Base-by-base conservation (phyloP, 37 sponge, comb jelly and placozoan species). In the Diacarnus erythraeanus region DNA sequence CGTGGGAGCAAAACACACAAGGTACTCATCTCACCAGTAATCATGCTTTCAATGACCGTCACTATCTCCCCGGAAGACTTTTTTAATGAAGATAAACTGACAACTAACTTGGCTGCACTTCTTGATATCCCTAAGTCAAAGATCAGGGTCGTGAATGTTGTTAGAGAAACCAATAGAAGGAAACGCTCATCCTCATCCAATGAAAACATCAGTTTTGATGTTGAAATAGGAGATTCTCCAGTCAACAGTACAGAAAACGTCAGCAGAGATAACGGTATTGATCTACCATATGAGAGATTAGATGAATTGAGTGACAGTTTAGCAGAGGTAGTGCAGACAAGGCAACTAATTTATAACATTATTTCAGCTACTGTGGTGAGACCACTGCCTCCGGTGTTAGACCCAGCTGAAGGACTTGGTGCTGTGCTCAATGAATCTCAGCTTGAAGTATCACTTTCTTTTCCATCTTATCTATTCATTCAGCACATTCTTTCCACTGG, bases 221-320 rank as follows among this genome's bases (percentile, higher is more conserved):
- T 96, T 37, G 94, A 96, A 68, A 96, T 96, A 34, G 94, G 94
- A 6, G 61, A 94, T 41, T 80, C 88, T 0, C 91, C 95, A 35
- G 38, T n/a, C 35, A 34, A 38, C 6, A 43, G 72, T 2, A 39
- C 74, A 20, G 23, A 4, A 17, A 15, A 6, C 12, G 51, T 47
- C 10, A 47, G 12, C 51, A 47, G 12, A 6, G 12, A 6, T 15
- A 12, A 12, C 6, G 51, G 54, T 74, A 57, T 17, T 27, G 44
- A 20, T 21, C 60, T 75, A 34, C 30, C 65, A 0, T 88, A 76
- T 56, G 54, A 61, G 15, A 40, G 72, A 54, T 61, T 92, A 4
- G 38, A 63, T 25, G 64, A 72, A 30, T 38, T 88, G 22, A 59
- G 88, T 8, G 73, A 65, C 20, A 64, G 26, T 0, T 31, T 86